Conservation (phyloP, 2,888 invertebrate genomes). For the Zhengitettix transpicula region DNA sequence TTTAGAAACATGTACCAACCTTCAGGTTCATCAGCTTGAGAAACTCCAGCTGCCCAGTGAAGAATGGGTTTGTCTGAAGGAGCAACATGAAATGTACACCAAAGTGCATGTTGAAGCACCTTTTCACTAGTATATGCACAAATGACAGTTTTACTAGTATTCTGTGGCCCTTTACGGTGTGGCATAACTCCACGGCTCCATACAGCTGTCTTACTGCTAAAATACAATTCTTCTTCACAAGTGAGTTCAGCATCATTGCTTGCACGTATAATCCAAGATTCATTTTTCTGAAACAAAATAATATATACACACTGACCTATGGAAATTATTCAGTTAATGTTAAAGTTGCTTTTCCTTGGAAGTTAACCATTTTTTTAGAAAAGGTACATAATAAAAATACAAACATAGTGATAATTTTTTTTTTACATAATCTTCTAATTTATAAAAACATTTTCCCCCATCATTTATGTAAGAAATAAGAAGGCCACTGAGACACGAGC, state of each 20-base stretch:
- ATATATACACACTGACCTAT: too few species aligned
- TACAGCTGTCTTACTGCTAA: conserved; percentile 66
- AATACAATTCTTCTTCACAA: conserved; percentile 60
- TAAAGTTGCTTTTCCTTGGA: too few species aligned
- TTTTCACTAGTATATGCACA: conserved; percentile 66
- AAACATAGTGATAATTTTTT: too few species aligned
- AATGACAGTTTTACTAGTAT: conserved; percentile 18
- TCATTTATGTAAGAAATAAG: too few species aligned
- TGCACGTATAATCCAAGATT: conserved; percentile 38
- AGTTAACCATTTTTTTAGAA: too few species aligned
- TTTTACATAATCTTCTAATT: too few species aligned
- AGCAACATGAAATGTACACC: conserved; percentile 39
- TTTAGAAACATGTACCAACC: not conserved
- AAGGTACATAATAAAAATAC: too few species aligned
- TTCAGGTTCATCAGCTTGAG: conserved; percentile 4
- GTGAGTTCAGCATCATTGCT: conserved; percentile 32
- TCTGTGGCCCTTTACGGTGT: not conserved
- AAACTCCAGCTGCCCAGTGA: not conserved
- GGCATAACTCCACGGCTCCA: conserved; percentile 36
- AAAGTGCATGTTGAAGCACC: conserved; percentile 66
- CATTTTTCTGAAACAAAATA: conserved; percentile 18
- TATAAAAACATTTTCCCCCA: too few species aligned
- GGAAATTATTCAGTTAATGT: too few species aligned
- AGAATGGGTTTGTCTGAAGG: conserved; percentile 8
- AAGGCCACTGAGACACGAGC: too few species aligned